Base-by-base conservation (phyloP, 2,888 invertebrate species). In the Hypomecis punctinalis region DNA sequence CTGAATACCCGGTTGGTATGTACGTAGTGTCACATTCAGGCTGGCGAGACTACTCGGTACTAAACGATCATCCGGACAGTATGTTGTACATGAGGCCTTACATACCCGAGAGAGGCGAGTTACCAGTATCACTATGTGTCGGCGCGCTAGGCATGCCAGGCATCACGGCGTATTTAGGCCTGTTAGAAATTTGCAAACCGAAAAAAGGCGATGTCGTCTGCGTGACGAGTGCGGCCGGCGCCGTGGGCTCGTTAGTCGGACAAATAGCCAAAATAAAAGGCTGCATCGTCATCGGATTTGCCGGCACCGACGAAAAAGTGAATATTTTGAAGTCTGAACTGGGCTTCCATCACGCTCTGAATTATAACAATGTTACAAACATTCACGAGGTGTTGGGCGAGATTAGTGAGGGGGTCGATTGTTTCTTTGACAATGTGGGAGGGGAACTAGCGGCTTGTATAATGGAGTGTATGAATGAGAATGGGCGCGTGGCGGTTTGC, bases 401-500 rank as follows among this genome's bases (percentile, higher is more conserved):
- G 46, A 94, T 95, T 5, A 94, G 95, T 0, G 82, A 94, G 6
- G 95, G 95, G 3, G 85, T 96, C 0, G 95, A 96, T 76, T 95
- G 95, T 72, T 96, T 94, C 77, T 96, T 96, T 78, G 96, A 96
- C 76, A 96, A 96, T 77, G 96, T 95, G 13, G 96, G 95, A 0
- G 95, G 95, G 4, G 91, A 92, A n/a, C 86, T 95, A 42, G 93
- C 94, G 5, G 83, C 85, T 23, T 83, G 75, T 0, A 93, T 95
- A 10, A 81, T 95, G 57, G 82, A 86, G 47, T 93, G 94, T 67
- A 95, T 95, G 95, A 95, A 93, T 42, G 63, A 68, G 6, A 86
- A 83, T 66, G 95, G 95, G 0, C 88, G 95, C 33, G 87, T 95
- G 33, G 89, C 95, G 0, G 89, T 94, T 0, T 95, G 95, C 78